Evolutionary conservation across 2,797 vertebrate species (phyloP).

Genomic region (Otus scops): DNA sequence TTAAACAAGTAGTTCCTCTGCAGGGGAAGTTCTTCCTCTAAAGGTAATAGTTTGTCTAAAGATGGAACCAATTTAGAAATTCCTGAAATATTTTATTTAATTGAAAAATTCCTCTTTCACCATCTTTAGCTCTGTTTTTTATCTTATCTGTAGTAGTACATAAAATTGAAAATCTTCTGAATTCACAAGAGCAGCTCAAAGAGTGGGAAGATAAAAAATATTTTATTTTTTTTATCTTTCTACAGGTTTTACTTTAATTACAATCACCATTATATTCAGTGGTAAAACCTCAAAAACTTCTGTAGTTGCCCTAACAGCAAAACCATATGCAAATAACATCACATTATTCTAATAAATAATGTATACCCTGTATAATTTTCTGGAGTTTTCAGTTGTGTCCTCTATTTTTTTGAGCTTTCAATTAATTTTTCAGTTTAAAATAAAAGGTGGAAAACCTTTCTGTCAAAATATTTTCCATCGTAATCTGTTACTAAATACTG

Average conservation of each 20-base stretch:
- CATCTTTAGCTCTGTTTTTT: background rate
- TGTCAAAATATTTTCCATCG: slow-evolving; percentile 11
- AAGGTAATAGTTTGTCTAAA: background rate
- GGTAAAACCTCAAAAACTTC: background rate
- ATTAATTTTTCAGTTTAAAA: slow-evolving; percentile 11
- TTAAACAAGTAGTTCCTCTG: background rate
- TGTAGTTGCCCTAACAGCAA: background rate
- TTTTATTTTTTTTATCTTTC: background rate
- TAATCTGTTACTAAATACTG: background rate
- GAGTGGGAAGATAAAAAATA: background rate
- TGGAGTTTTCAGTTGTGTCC: background rate
- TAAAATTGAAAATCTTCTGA: background rate
- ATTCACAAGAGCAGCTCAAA: background rate
- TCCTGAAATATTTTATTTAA: background rate
- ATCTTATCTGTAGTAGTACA: background rate
- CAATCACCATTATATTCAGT: background rate
- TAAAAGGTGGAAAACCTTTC: background rate
- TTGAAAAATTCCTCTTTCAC: background rate
- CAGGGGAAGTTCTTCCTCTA: background rate
- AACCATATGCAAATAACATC: background rate
- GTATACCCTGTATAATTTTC: background rate
- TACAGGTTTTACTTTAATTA: background rate
- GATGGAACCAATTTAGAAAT: background rate
- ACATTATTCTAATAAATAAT: background rate
- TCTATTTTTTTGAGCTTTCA: background rate